A percentile compares a stretch with the other conserved stretches of the same genome.
These are phyloP conservation scores for Tichodroma muraria DNA, from an alignment of 2,113 vertebrate genomes.

Conservation along the genomic window DNA sequence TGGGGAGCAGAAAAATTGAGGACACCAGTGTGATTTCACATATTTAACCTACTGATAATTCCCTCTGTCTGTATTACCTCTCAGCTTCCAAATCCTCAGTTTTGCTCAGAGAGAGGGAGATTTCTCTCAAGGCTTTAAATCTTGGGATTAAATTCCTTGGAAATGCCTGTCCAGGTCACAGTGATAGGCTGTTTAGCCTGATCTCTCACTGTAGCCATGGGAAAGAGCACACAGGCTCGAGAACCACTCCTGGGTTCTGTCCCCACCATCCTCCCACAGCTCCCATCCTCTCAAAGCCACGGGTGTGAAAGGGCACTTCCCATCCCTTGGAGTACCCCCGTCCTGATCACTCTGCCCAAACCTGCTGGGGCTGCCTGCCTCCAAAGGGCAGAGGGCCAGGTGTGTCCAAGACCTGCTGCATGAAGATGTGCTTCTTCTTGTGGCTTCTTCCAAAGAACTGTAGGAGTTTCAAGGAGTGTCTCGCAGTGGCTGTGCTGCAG, in stretches of 20 bases:
- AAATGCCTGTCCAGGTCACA: background rate
- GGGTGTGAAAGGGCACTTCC: background rate
- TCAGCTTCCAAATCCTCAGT: background rate
- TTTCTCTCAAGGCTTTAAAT: background rate
- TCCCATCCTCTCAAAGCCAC: background rate
- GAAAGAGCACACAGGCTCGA: rapidly evolving
- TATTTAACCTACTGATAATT: constrained; percentile 1
- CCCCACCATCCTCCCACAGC: background rate
- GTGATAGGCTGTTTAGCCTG: background rate
- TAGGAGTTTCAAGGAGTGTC: background rate
- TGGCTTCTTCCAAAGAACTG: background rate
- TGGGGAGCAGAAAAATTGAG: background rate
- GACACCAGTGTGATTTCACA: background rate
- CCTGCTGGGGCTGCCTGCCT: background rate
- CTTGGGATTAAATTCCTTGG: background rate
- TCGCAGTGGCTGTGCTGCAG: background rate
- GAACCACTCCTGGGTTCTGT: background rate
- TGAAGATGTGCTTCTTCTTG: background rate
- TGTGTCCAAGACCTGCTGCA: background rate
- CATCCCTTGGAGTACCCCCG: background rate
- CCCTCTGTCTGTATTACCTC: background rate
- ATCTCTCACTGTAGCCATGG: background rate
- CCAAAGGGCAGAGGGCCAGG: background rate
- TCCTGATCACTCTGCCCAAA: background rate
- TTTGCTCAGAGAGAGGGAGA: background rate